Percentiles rank a stretch among this genome's conserved stretches.
These are phyloP conservation scores for Frieseomelitta varia DNA, from an alignment of 1,140 invertebrate genomes.

Conservation along the genomic window DNA sequence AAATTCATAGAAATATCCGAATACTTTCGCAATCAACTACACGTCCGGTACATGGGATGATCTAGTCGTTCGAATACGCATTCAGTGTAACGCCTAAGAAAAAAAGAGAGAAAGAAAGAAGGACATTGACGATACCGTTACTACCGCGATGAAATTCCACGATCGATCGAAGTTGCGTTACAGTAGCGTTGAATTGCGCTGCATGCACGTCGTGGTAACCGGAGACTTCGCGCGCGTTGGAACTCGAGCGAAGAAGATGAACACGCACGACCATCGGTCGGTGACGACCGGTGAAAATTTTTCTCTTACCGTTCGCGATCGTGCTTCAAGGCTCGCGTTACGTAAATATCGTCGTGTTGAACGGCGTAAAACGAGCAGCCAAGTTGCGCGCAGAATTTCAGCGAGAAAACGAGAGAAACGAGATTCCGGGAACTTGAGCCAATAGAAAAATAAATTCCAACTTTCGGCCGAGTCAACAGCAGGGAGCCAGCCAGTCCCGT, in stretches of 20 bases:
- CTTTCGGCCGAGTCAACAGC: not conserved
- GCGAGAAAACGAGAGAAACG: slow-evolving; percentile 3
- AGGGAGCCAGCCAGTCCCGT: not conserved
- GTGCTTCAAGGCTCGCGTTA: slow-evolving; percentile 11
- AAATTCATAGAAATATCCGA: no score
- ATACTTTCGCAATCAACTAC: no score
- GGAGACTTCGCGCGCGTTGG: not conserved
- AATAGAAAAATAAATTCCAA: slow-evolving; percentile 30
- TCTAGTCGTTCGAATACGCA: no score
- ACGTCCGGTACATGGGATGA: no score
- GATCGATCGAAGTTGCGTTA: not conserved
- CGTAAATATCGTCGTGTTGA: not conserved
- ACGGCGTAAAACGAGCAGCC: not conserved
- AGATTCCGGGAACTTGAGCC: slow-evolving; percentile 17
- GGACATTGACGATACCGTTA: slow-evolving; percentile 26
- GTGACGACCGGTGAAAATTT: slow-evolving; percentile 2
- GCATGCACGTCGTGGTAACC: not conserved
- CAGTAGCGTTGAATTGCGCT: slow-evolving; percentile 11
- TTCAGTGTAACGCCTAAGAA: no score
- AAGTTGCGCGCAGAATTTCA: not conserved
- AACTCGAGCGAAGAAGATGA: not conserved
- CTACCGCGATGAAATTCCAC: slow-evolving; percentile 4
- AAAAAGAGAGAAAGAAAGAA: not conserved
- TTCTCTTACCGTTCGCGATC: not conserved
- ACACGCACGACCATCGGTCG: not conserved